Conservation (phyloP, 2,888 invertebrate genomes). For the Drosophila multiciliata region DNA sequence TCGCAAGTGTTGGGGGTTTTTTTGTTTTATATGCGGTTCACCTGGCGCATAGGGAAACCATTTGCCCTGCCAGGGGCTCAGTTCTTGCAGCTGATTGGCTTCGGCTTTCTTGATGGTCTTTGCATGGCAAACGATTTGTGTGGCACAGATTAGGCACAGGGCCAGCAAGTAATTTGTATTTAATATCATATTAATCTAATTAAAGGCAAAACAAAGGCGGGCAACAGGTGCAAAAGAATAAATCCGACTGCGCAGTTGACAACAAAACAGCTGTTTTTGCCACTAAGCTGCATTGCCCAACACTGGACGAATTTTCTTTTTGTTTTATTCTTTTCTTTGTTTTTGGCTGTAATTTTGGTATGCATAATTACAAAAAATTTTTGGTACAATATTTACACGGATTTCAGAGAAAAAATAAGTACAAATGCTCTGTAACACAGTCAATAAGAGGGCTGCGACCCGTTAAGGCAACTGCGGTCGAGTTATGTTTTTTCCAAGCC, state of each 20-base stretch:
- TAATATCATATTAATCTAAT: conserved; percentile 51
- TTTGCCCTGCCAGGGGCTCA: conserved; percentile 48
- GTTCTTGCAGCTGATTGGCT: conserved; percentile 60
- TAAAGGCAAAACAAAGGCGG: conserved; percentile 37
- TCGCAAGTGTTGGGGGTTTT: conserved; percentile 48
- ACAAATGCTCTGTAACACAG: conserved; percentile 41
- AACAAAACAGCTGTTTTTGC: conserved; percentile 52
- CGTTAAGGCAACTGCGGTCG: conserved; percentile 37
- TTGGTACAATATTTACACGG: conserved; percentile 42
- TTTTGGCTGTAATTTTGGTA: conserved; percentile 35
- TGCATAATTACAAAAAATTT: conserved; percentile 40
- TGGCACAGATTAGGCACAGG: conserved; percentile 32
- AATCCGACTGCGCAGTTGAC: conserved; percentile 51
- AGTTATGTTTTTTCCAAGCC: not conserved
- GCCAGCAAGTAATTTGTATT: conserved; percentile 14
- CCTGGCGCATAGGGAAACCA: conserved; percentile 64
- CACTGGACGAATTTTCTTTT: conserved; percentile 17
- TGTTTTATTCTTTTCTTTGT: conserved; percentile 24
- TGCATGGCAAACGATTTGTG: conserved; percentile 20
- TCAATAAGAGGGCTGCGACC: conserved; percentile 6
- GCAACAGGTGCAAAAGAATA: conserved; percentile 53
- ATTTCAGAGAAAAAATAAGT: conserved; percentile 16
- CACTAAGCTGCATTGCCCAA: conserved; percentile 18
- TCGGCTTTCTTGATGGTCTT: conserved; percentile 79
- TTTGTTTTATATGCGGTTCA: conserved; percentile 5